These are phyloP conservation scores for Clarias gariepinus DNA, from an alignment of 2,113 vertebrate genomes.

Conservation along the genomic window DNA sequence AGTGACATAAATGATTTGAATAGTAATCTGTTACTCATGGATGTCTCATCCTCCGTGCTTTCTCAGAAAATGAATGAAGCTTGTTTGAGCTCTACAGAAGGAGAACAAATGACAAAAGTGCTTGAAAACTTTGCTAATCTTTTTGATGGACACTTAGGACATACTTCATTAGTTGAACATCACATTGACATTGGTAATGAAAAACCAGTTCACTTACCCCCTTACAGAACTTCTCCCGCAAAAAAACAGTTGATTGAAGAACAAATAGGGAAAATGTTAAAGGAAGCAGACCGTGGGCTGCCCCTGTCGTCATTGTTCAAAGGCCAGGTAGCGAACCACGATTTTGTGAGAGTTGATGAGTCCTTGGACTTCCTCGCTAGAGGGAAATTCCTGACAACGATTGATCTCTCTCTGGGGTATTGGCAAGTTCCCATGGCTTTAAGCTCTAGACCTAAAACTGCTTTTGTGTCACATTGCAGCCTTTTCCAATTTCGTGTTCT, in stretches of 20 bases:
- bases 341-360: too few relatives aligned
- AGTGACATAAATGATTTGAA: background rate
- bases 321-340: too few relatives aligned
- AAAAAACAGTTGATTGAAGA: too few relatives aligned
- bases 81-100: background rate
- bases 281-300: too few relatives aligned
- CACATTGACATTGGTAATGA: background rate
- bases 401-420: background rate
- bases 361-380: too few relatives aligned
- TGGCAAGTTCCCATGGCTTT: conserved; percentile 39
- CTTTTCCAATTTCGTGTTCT: conserved; percentile 31
- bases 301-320: too few relatives aligned
- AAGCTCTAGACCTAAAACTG: conserved; percentile 25
- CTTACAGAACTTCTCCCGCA: background rate
- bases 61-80: background rate
- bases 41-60: background rate
- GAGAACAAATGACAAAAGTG: background rate
- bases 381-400: too few relatives aligned
- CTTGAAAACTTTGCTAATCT: background rate
- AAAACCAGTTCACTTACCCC: background rate
- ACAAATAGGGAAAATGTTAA: too few relatives aligned
- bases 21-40: background rate
- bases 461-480: conserved; percentile 33
- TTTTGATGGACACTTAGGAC: background rate
- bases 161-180: background rate